These are phyloP conservation scores for Emydocephalus ijimae DNA, from an alignment of 2,113 vertebrate genomes.

Conservation along the genomic window DNA sequence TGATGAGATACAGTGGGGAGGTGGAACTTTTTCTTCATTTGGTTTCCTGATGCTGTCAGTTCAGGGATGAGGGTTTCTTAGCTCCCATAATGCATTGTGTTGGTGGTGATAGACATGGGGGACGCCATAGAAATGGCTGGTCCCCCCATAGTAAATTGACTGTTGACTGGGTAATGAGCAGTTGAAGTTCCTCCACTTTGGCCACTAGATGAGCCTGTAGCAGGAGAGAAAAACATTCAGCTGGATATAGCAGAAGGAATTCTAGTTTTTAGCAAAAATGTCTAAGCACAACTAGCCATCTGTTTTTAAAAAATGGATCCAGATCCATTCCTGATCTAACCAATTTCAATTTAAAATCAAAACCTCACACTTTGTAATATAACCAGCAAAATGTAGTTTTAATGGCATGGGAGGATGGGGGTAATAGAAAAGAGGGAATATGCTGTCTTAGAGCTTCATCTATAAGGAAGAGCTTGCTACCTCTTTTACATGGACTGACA, in stretches of 20 bases:
- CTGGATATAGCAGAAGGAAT: neutral
- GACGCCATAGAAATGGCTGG: constrained; percentile 94
- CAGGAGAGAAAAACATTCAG: neutral
- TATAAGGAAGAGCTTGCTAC: neutral
- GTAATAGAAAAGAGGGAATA: neutral
- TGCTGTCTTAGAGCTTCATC: neutral
- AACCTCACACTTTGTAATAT: neutral
- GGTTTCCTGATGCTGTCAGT: constrained; percentile 67
- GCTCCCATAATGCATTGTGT: constrained; percentile 95
- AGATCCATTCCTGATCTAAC: neutral
- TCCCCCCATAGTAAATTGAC: constrained; percentile 93
- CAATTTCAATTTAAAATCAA: neutral
- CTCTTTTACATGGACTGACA: too few relatives aligned
- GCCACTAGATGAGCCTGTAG: constrained; percentile 75
- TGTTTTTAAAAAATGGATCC: neutral
- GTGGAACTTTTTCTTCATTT: constrained; percentile 67
- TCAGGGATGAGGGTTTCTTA: constrained; percentile 64
- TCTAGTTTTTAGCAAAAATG: neutral
- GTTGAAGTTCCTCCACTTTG: constrained; percentile 77
- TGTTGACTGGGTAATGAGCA: constrained; percentile 87
- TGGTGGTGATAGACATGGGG: constrained; percentile 91
- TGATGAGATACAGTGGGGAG: constrained; percentile 29
- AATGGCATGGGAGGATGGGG: neutral
- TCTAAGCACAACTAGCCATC: neutral
- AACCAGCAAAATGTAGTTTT: neutral